A percentile compares a stretch with the other conserved stretches of the same genome.
Evolutionary conservation across 2,888 invertebrate species (phyloP).

Genomic region (Micoletzkya japonica): DNA sequence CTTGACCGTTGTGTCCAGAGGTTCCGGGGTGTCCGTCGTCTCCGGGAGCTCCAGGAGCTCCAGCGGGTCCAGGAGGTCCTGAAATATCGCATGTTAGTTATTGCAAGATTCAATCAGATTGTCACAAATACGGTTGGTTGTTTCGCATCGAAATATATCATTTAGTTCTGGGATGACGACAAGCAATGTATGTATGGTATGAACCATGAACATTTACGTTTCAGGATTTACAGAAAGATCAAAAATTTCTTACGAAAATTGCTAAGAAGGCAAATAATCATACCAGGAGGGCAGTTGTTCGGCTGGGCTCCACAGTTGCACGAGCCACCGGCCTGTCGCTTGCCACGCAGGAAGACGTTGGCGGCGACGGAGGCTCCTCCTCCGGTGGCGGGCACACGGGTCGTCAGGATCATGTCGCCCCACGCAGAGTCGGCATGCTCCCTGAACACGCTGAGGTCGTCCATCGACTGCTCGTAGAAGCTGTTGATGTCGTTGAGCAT

Average conservation of each 20-base stretch:
- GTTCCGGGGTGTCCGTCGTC: slow-evolving; percentile 25
- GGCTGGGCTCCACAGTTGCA: slow-evolving; percentile 29
- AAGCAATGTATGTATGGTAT: too few relatives aligned
- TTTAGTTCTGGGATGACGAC: not conserved
- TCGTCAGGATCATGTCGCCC: not conserved
- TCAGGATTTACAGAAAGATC: not conserved
- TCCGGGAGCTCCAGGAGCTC: slow-evolving; percentile 27
- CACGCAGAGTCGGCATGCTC: too few relatives aligned
- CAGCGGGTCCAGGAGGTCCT: slow-evolving; percentile 26
- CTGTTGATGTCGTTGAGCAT: slow-evolving; percentile 29
- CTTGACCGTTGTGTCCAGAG: slow-evolving; percentile 18
- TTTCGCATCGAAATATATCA: not conserved
- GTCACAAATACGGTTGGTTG: not conserved
- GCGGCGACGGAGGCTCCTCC: slow-evolving; percentile 1
- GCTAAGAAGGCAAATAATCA: not conserved
- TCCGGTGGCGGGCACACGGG: slow-evolving; percentile 13
- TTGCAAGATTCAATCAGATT: too few relatives aligned
- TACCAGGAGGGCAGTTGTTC: slow-evolving; percentile 26
- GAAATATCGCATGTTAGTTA: too few relatives aligned
- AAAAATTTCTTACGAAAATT: not conserved
- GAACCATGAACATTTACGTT: too few relatives aligned
- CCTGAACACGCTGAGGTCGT: slow-evolving; percentile 22
- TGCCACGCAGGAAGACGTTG: slow-evolving; percentile 15
- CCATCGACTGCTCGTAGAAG: slow-evolving; percentile 27
- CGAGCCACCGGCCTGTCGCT: slow-evolving; percentile 8